Conservation (phyloP, 2,113 vertebrate species). For the Haplotaxodon microlepis region DNA sequence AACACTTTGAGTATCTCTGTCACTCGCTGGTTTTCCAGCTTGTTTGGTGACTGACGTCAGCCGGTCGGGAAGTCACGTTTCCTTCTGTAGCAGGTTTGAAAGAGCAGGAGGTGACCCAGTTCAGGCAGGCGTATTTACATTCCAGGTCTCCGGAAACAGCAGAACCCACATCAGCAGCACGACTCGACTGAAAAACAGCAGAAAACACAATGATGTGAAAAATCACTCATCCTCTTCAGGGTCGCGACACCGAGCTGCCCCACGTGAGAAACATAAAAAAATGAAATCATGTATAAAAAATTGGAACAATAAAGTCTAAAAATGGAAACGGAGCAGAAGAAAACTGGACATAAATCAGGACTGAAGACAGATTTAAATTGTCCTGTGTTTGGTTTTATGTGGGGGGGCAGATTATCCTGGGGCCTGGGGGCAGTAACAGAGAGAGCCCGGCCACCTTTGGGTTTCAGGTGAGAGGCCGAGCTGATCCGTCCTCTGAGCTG, state of each 20-base stretch:
- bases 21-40: not conserved
- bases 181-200: not conserved
- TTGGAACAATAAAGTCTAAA: not conserved
- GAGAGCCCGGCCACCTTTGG: not conserved
- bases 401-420: not conserved
- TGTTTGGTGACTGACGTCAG: not conserved
- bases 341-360: not conserved
- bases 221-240: rapidly evolving
- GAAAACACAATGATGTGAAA: not conserved
- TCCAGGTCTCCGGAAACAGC: not conserved
- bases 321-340: not conserved
- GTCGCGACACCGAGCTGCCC: rapidly evolving
- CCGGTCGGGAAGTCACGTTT: not conserved
- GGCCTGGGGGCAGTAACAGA: not conserved
- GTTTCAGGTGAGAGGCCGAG: not conserved
- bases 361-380: not conserved
- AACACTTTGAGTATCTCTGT: not conserved
- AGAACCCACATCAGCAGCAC: not conserved
- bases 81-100: not conserved
- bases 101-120: rapidly evolving
- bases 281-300: not conserved
- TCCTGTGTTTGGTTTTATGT: not conserved
- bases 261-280: not conserved
- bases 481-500: not conserved
- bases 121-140: not conserved